Percentiles rank a stretch among this genome's conserved stretches.
These are phyloP conservation scores for Trochalopteron elliotii DNA, from an alignment of 2,113 vertebrate species.

Conservation along the genomic window DNA sequence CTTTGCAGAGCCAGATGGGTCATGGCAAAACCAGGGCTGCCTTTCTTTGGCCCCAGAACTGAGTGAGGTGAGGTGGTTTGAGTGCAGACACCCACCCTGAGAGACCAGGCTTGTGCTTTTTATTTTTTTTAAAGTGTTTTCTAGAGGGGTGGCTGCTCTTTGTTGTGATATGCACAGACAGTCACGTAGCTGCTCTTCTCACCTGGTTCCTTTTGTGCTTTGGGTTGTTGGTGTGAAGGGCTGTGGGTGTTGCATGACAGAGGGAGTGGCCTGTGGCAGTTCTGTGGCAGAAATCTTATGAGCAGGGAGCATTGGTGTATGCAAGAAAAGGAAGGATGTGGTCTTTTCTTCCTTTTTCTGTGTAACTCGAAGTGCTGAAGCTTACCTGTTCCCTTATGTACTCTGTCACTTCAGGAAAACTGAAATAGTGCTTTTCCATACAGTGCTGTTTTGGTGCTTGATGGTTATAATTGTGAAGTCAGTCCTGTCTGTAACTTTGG, in stretches of 20 bases:
- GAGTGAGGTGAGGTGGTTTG: too few species aligned
- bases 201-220: background rate
- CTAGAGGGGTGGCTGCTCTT: background rate
- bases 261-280: background rate
- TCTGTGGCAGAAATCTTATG: background rate
- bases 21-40: background rate
- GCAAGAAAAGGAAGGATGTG: background rate
- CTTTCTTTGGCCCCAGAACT: background rate
- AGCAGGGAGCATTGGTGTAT: background rate
- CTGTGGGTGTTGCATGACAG: background rate
- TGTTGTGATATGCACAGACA: background rate
- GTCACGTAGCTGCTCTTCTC: background rate
- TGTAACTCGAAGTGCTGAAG: fast-evolving
- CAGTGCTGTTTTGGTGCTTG: background rate
- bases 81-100: background rate
- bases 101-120: background rate
- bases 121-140: background rate
- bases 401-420: background rate
- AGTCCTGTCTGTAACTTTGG: background rate
- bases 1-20: background rate
- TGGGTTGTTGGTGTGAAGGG: background rate
- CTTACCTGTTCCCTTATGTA: background rate
- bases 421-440: background rate
- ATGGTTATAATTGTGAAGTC: background rate
- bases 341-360: background rate